Base-by-base conservation (phyloP, 2,888 invertebrate genomes). In the Parochlus steinenii region DNA sequence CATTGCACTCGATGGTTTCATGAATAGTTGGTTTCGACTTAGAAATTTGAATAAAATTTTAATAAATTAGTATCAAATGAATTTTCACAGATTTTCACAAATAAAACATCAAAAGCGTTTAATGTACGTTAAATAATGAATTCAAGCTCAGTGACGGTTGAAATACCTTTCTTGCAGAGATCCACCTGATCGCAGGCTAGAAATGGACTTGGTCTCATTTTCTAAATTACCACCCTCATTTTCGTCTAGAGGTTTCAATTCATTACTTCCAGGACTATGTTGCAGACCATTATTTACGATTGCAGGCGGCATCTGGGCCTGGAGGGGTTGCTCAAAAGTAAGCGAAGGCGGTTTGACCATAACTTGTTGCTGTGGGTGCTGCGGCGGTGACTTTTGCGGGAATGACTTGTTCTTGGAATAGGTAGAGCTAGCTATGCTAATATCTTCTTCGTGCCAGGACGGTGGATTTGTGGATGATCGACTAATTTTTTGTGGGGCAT, bases 201-300 rank as follows among this genome's bases (percentile, higher is more conserved):
- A 81, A 43, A 82, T 81, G 45, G 86, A 86, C 48, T 86, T 77
- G 4, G 90, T 89, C 61, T 90, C 89, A 41, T 87, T 82, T 58
- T 90, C 89, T 42, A 87, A 79, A 58, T 86, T 86, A 41, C 86
- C 87, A 52, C 90, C 89, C 47, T 86, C 68, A 57, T 87, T 52
- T 41, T 43, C 33, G 44, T 46, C 26, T 15, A 30, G 11, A 7
- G 36, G 30, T 24, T 36, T 30, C 3, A 36, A n/a, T 30, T 36
- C 30, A 30, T 36, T 36, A 18, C 37, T 37, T 41, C 36, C 34
- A 16, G 34, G 39, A 28, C 31, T 38, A 26, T 39, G 37, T 37
- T 37, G 34, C n/a, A n/a, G n/a, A n/a, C n/a, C n/a, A n/a, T n/a
- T n/a, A n/a, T n/a, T n/a, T n/a, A n/a, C n/a, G n/a, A n/a, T n/a